Percentiles rank a stretch among this genome's conserved stretches.
Conservation (phyloP, 2,797 vertebrate species). For the Holocentrus rufus region DNA sequence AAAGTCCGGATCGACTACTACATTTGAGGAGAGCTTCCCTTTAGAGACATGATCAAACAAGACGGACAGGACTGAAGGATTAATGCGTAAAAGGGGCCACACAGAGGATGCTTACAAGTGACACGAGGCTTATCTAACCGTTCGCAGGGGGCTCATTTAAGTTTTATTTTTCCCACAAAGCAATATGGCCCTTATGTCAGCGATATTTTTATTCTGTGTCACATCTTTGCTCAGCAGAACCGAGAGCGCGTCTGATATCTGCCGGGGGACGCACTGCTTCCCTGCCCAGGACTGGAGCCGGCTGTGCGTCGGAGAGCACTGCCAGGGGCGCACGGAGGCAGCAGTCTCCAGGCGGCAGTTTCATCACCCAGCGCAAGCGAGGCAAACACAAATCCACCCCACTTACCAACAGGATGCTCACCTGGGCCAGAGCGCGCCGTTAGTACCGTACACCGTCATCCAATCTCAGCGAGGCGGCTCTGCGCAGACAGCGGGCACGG, state of each 20-base stretch:
- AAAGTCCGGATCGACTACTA: neutral
- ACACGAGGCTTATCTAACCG: neutral
- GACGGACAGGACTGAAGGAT: constrained; percentile 35
- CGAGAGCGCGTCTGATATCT: constrained; percentile 66
- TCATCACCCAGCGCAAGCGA: constrained; percentile 48
- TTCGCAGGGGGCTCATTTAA: constrained; percentile 29
- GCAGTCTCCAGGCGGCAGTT: constrained; percentile 52
- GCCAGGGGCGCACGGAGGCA: constrained; percentile 66
- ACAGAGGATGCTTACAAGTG: constrained; percentile 29
- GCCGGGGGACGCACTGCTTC: constrained; percentile 77
- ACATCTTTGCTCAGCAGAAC: constrained; percentile 34
- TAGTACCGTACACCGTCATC: constrained; percentile 69
- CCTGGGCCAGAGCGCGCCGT: constrained; percentile 59
- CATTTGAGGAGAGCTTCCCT: neutral
- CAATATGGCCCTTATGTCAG: constrained; percentile 63
- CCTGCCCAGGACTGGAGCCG: constrained; percentile 60
- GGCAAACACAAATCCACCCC: constrained; percentile 56
- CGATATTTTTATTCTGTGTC: constrained; percentile 59
- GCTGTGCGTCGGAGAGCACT: constrained; percentile 77
- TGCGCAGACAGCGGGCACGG: constrained; percentile 26
- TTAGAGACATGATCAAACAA: constrained; percentile 30
- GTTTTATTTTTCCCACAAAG: constrained; percentile 20
- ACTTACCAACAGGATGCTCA: constrained; percentile 66
- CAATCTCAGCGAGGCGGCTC: constrained; percentile 65
- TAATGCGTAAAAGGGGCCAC: constrained; percentile 14